These are phyloP conservation scores for Cyclura pinguis DNA, from an alignment of 2,797 vertebrate genomes.

Conservation along the genomic window DNA sequence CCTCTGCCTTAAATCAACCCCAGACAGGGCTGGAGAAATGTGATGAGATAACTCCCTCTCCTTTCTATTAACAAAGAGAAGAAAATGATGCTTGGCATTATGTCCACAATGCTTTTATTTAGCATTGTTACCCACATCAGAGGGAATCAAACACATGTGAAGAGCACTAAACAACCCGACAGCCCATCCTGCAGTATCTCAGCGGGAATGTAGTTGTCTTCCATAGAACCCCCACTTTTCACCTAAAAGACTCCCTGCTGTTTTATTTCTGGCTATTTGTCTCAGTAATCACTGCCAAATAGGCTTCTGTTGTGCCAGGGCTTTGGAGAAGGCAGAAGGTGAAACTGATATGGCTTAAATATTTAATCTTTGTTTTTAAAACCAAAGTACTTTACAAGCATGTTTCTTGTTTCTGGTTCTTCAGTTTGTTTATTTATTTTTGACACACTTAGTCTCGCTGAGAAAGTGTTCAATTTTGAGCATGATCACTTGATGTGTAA, in stretches of 20 bases:
- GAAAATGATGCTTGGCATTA: not conserved
- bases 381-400: not conserved
- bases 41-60: not conserved
- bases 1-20: slow-evolving; percentile 52
- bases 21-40: slow-evolving; percentile 40
- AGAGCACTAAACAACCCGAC: not conserved
- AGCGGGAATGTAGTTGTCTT: slow-evolving; percentile 34
- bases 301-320: slow-evolving; percentile 10
- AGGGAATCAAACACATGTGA: not conserved
- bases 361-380: slow-evolving; percentile 47
- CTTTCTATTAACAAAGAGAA: not conserved
- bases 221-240: slow-evolving; percentile 4
- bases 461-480: no score
- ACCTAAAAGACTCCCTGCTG: slow-evolving; percentile 42
- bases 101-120: not conserved
- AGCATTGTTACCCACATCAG: not conserved
- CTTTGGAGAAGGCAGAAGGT: slow-evolving; percentile 41
- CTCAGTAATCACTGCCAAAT: slow-evolving; percentile 26
- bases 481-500: no score
- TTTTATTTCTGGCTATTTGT: slow-evolving; percentile 47
- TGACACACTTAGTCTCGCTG: no score
- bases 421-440: no score
- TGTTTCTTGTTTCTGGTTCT: not conserved
- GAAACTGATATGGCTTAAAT: not conserved
- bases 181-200: not conserved